These are phyloP conservation scores for Melitaea cinxia DNA, from an alignment of 1,140 invertebrate species.

Conservation along the genomic window DNA sequence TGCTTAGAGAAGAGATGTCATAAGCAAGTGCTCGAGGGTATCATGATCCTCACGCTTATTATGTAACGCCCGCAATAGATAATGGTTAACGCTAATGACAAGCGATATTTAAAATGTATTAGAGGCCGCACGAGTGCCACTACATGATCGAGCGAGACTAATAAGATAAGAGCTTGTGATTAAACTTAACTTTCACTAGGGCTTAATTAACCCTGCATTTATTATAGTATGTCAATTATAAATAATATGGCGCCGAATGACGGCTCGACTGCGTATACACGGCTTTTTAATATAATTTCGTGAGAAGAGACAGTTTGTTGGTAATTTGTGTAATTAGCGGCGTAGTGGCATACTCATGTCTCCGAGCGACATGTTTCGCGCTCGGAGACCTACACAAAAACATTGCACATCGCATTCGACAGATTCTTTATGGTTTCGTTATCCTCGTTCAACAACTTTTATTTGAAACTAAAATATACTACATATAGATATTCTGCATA, in stretches of 20 bases:
- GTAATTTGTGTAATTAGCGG: constrained; percentile 67
- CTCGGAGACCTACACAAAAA: constrained; percentile 55
- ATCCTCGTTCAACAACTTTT: constrained; percentile 28
- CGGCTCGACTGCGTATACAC: constrained; percentile 49
- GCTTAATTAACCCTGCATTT: constrained; percentile 30
- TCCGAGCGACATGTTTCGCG: constrained; percentile 54
- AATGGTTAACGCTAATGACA: constrained; percentile 73
- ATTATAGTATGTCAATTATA: constrained; percentile 24
- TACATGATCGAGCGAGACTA: constrained; percentile 66
- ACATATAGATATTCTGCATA: too few relatives aligned
- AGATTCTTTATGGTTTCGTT: constrained; percentile 60
- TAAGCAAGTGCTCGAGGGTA: constrained; percentile 56
- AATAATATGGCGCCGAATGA: constrained; percentile 23
- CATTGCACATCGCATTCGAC: constrained; percentile 34
- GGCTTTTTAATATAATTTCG: constrained; percentile 68
- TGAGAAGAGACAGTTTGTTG: constrained; percentile 58
- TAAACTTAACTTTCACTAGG: constrained; percentile 64
- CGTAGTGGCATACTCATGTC: constrained; percentile 41
- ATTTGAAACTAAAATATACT: too few relatives aligned
- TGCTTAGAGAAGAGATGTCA: constrained; percentile 39
- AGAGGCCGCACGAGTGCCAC: constrained; percentile 55
- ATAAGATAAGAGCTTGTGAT: constrained; percentile 63
- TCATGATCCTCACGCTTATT: constrained; percentile 60
- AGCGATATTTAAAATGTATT: constrained; percentile 73
- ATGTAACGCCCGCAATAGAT: constrained; percentile 67